phyloP scores from a whole-genome alignment of 1,140 invertebrate species.

The Dinoponera quadriceps region DNA sequence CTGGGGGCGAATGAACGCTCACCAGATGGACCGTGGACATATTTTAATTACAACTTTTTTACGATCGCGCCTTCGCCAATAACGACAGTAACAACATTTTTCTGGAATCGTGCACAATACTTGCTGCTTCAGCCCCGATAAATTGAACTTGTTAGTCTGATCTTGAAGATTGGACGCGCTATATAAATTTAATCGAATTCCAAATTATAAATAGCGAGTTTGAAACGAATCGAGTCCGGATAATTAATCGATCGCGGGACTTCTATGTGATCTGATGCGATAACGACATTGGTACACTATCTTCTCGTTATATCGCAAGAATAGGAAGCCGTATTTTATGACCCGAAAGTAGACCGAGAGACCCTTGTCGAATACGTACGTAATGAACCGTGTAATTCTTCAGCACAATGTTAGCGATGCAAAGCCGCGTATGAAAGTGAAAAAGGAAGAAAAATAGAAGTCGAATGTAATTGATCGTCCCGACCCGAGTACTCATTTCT shows the following conservation, averaged over 20 bases:
- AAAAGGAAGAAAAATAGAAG: not conserved
- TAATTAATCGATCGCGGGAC: too few relatives aligned
- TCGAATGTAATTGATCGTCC: conserved; percentile 2
- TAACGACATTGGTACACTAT: not conserved
- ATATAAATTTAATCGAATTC: not conserved
- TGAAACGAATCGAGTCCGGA: not conserved
- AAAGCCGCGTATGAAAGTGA: not conserved
- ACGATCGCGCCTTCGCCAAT: not conserved
- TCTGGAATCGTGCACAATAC: not conserved
- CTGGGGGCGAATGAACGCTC: not conserved
- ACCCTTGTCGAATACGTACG: not conserved
- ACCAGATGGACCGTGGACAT: not conserved
- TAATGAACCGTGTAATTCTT: not conserved
- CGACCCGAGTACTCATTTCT: not conserved
- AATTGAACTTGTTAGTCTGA: too few relatives aligned
- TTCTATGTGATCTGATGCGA: not conserved
- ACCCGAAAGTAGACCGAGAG: not conserved
- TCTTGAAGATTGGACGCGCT: not conserved
- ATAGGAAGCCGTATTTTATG: not conserved
- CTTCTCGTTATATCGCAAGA: not conserved
- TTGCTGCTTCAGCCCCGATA: not conserved
- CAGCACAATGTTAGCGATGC: not conserved
- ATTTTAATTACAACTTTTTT: not conserved
- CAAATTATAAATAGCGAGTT: not conserved
- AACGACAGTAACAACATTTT: not conserved